These are phyloP conservation scores for Steinernema carpocapsae DNA, from an alignment of 2,888 invertebrate species.

Conservation along the genomic window DNA sequence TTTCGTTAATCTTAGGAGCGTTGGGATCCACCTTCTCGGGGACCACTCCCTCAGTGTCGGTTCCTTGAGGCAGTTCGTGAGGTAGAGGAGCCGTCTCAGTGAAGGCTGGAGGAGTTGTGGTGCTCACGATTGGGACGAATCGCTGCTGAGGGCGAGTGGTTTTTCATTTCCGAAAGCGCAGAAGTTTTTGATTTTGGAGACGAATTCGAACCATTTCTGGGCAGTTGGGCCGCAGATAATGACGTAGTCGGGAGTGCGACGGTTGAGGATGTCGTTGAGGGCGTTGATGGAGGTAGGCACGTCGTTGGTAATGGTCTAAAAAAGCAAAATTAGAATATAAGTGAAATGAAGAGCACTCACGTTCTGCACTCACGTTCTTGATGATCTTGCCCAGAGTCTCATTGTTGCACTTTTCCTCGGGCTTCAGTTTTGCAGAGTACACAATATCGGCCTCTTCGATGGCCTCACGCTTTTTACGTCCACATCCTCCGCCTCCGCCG, in stretches of 20 bases:
- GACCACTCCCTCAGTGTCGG: conserved; percentile 5
- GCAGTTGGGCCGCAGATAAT: conserved; percentile 17
- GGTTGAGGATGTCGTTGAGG: conserved; percentile 31
- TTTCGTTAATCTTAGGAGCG: conserved; percentile 17
- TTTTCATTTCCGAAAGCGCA: conserved; percentile 15
- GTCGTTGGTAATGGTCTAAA: background rate
- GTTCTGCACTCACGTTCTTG: conserved; percentile 17
- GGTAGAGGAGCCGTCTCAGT: background rate
- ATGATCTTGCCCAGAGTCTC: conserved; percentile 12
- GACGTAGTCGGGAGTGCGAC: conserved; percentile 21
- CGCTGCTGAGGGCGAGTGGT: conserved; percentile 4
- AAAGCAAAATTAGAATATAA: background rate
- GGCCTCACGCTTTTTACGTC: conserved; percentile 28
- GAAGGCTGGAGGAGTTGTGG: background rate
- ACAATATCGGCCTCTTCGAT: conserved; percentile 30
- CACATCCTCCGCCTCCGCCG: conserved; percentile 9
- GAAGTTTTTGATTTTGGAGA: conserved; percentile 32
- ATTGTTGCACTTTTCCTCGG: conserved; percentile 28
- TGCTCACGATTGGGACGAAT: background rate
- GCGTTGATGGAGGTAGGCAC: background rate
- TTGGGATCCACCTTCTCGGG: background rate
- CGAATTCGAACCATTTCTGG: conserved; percentile 28
- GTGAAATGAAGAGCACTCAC: background rate
- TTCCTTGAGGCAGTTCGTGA: conserved; percentile 3
- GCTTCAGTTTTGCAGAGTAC: conserved; percentile 7